Conservation (phyloP, 2,888 invertebrate genomes). For the Drosophila phalerata region DNA sequence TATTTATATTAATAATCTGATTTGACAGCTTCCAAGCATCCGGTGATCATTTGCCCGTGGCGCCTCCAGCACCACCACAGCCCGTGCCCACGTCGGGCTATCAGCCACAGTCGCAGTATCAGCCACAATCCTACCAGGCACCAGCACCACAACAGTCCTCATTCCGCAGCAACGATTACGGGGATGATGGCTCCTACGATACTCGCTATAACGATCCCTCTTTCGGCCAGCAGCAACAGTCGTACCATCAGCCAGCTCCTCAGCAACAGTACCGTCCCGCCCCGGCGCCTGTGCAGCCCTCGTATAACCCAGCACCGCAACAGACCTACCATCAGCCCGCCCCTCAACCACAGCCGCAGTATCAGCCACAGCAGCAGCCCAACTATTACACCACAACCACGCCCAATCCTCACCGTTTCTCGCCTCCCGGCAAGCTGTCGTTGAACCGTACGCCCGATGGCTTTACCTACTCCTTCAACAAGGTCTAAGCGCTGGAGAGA, state of each 20-base stretch:
- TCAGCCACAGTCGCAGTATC: constrained; percentile 86
- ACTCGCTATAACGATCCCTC: constrained; percentile 85
- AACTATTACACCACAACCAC: constrained; percentile 87
- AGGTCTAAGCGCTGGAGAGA: constrained; percentile 84
- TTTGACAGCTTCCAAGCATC: constrained; percentile 89
- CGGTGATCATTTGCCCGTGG: constrained; percentile 92
- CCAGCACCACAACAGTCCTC: constrained; percentile 82
- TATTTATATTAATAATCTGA: not conserved
- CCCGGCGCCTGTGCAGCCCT: constrained; percentile 73
- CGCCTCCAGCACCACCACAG: constrained; percentile 87
- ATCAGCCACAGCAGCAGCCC: constrained; percentile 82
- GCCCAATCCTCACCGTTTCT: constrained; percentile 91
- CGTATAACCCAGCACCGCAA: constrained; percentile 85
- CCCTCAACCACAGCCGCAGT: constrained; percentile 82
- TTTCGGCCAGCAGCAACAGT: constrained; percentile 81
- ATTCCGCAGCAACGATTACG: constrained; percentile 81
- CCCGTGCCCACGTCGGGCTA: constrained; percentile 87
- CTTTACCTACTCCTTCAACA: constrained; percentile 94
- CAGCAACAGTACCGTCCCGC: constrained; percentile 83
- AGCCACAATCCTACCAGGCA: constrained; percentile 82
- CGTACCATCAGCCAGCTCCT: constrained; percentile 84
- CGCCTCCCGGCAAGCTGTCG: constrained; percentile 94
- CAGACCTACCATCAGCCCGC: constrained; percentile 86
- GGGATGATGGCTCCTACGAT: constrained; percentile 85
- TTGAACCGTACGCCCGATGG: constrained; percentile 95